Percentiles rank a stretch among this genome's conserved stretches.
phyloP scores from a whole-genome alignment of 2,113 vertebrate genomes.

The Peromyscus californicus region DNA sequence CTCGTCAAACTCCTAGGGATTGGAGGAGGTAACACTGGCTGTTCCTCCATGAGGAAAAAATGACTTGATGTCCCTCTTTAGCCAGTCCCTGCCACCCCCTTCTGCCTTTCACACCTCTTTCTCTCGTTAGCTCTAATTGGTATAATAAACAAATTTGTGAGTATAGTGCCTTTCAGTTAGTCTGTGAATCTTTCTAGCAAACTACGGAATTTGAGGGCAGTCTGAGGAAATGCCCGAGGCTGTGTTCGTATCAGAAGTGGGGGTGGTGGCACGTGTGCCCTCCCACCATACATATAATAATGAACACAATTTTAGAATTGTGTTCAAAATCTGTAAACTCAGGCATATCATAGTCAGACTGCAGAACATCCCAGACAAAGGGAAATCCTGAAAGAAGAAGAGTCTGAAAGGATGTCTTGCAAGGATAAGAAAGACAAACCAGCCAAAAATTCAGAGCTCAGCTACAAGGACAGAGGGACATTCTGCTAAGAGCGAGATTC shows the following conservation, averaged over 20 bases:
- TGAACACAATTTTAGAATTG: neutral
- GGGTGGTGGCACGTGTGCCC: neutral
- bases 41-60: neutral
- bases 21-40: neutral
- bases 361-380: neutral
- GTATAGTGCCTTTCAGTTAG: neutral
- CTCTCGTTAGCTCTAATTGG: neutral
- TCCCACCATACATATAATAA: neutral
- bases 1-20: neutral
- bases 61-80: neutral
- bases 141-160: neutral
- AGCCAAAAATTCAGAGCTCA: neutral
- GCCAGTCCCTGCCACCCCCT: too few relatives aligned
- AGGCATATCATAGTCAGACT: neutral
- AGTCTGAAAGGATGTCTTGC: neutral
- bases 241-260: neutral
- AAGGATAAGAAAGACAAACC: neutral
- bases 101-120: neutral
- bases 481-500: neutral
- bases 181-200: neutral
- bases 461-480: neutral
- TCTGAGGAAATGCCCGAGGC: neutral
- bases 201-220: neutral
- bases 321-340: neutral
- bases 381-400: neutral